Conservation (phyloP, 2,888 invertebrate species). For the Drosophila aldrichi region DNA sequence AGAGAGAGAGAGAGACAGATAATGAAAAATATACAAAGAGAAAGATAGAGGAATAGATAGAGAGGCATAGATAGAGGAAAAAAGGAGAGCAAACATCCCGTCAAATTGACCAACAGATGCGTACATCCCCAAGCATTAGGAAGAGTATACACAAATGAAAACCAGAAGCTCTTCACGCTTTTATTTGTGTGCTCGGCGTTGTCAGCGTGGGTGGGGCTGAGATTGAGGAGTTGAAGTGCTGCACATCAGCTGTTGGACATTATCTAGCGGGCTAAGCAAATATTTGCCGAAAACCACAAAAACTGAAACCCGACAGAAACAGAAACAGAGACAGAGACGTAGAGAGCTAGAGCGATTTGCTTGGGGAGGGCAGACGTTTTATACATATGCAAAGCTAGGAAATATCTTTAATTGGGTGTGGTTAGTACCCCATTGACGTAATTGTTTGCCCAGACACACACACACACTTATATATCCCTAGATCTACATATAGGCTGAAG, state of each 20-base stretch:
- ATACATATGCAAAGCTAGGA: conserved; percentile 24
- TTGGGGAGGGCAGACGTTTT: conserved; percentile 11
- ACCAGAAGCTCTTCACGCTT: conserved; percentile 41
- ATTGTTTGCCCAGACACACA: conserved; percentile 62
- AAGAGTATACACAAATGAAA: conserved; percentile 28
- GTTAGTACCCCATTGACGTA: conserved; percentile 61
- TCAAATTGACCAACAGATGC: not conserved
- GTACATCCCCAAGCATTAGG: not conserved
- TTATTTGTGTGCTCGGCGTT: conserved; percentile 13
- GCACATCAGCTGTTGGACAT: conserved; percentile 58
- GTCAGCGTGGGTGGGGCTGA: conserved; percentile 2
- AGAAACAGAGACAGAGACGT: not conserved
- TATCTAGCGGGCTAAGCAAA: conserved; percentile 42
- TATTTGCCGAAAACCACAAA: conserved; percentile 38
- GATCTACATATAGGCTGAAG: conserved; percentile 13
- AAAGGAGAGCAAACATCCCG: too few relatives aligned
- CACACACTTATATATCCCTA: conserved; percentile 27
- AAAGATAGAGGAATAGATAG: too few relatives aligned
- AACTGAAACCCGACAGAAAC: not conserved
- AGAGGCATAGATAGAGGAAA: too few relatives aligned
- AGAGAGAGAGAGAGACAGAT: too few relatives aligned
- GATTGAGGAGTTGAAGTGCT: conserved; percentile 8
- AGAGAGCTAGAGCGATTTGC: conserved; percentile 33
- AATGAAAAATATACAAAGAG: too few relatives aligned
- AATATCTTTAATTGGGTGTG: conserved; percentile 56